Percentiles rank a stretch among this genome's conserved stretches.
These are phyloP conservation scores for Netelia inedita DNA, from an alignment of 2,888 invertebrate genomes.

Conservation along the genomic window DNA sequence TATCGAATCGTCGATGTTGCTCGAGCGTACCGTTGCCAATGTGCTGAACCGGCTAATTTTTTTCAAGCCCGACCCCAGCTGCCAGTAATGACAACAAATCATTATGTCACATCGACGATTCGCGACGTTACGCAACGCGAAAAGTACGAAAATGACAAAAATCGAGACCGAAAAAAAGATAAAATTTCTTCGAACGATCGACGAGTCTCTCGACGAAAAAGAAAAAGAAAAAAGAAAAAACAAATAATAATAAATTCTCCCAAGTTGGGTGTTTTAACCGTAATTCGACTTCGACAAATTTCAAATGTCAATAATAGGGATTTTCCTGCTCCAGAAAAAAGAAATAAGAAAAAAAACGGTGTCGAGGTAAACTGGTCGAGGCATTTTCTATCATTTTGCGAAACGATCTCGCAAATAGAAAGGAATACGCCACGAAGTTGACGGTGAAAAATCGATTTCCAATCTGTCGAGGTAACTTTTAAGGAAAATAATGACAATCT, in stretches of 20 bases:
- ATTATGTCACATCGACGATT: conserved; percentile 21
- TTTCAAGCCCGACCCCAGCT: conserved; percentile 7
- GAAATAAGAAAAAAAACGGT: not conserved
- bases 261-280: not conserved
- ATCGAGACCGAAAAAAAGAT: conserved; percentile 6
- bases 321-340: not conserved
- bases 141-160: conserved; percentile 19
- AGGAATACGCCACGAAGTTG: not conserved
- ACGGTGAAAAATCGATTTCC: not conserved
- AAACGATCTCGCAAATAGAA: not conserved
- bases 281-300: not conserved
- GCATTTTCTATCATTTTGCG: not conserved
- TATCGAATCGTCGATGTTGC: conserved; percentile 18
- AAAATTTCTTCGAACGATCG: not conserved
- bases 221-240: not conserved
- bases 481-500: not conserved
- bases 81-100: conserved; percentile 10
- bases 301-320: not conserved
- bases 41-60: conserved; percentile 31
- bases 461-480: not conserved
- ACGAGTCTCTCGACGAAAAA: not conserved
- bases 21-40: conserved; percentile 26
- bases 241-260: conserved; percentile 3
- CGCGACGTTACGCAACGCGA: conserved; percentile 20
- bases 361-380: not conserved